Percentiles rank a stretch among this genome's conserved stretches.
phyloP scores from a whole-genome alignment of 2,888 invertebrate genomes.

The Mythimna lalbum region DNA sequence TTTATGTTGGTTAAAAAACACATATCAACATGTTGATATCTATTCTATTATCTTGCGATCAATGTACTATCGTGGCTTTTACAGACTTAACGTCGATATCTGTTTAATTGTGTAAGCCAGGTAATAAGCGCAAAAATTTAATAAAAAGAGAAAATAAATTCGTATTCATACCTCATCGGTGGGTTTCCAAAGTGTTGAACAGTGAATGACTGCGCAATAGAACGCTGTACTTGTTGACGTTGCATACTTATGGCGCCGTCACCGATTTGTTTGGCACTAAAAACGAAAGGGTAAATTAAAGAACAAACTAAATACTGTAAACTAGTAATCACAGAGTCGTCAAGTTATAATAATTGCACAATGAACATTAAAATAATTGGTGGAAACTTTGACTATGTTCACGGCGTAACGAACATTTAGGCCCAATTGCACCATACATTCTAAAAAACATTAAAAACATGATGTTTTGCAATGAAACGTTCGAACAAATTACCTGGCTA shows the following conservation, averaged over 20 bases:
- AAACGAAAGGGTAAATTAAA: constrained; percentile 39
- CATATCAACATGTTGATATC: background rate
- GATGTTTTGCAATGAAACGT: background rate
- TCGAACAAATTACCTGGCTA: constrained; percentile 79
- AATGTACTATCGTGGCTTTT: background rate
- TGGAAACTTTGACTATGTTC: constrained; percentile 23
- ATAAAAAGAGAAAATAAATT: constrained; percentile 2
- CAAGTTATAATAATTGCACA: constrained; percentile 22
- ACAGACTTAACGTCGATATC: background rate
- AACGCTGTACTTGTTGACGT: constrained; percentile 84
- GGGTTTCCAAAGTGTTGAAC: constrained; percentile 86
- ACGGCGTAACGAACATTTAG: constrained; percentile 19
- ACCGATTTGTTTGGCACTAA: constrained; percentile 82
- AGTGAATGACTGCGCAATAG: constrained; percentile 87
- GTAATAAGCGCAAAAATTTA: background rate
- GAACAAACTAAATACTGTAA: constrained; percentile 6
- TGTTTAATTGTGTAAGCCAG: constrained; percentile 1
- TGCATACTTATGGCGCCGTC: constrained; percentile 79
- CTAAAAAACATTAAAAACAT: background rate
- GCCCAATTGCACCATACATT: constrained; percentile 22
- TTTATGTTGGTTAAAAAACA: background rate
- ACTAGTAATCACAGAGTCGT: constrained; percentile 14
- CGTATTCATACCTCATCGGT: constrained; percentile 77
- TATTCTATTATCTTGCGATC: background rate
- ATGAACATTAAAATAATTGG: constrained; percentile 29